Percentiles rank a stretch among this genome's conserved stretches.
Conservation (phyloP, 2,888 invertebrate genomes). For the Agonopterix arenella region DNA sequence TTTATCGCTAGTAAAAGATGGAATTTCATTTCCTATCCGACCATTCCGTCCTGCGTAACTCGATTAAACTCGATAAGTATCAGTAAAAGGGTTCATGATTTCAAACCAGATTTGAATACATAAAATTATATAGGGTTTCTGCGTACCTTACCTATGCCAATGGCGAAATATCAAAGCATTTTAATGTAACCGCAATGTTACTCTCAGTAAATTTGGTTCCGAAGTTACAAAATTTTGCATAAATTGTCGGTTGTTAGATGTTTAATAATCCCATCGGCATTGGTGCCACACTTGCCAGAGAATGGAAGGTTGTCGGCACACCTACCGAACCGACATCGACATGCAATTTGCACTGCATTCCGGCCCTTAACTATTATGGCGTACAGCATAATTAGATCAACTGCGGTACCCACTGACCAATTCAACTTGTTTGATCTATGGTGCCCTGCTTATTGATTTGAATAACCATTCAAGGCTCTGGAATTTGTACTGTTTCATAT, state of each 20-base stretch:
- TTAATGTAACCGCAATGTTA: neutral
- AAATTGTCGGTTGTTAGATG: constrained; percentile 42
- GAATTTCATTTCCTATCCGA: constrained; percentile 27
- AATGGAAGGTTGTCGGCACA: constrained; percentile 69
- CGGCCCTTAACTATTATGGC: constrained; percentile 44
- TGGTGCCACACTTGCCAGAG: constrained; percentile 50
- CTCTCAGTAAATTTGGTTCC: neutral
- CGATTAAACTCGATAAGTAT: constrained; percentile 4
- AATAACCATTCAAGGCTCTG: constrained; percentile 31
- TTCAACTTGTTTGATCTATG: constrained; percentile 27
- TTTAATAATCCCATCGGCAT: constrained; percentile 59
- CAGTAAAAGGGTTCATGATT: constrained; percentile 2
- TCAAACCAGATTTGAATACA: constrained; percentile 4
- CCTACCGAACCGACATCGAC: constrained; percentile 43
- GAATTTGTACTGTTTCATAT: constrained; percentile 22
- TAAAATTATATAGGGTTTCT: constrained; percentile 3
- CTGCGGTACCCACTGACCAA: constrained; percentile 14
- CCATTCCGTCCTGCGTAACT: constrained; percentile 9
- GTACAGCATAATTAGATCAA: constrained; percentile 37
- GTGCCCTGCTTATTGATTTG: constrained; percentile 18
- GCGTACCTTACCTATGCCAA: constrained; percentile 2
- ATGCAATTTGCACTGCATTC: constrained; percentile 57
- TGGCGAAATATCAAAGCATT: constrained; percentile 3
- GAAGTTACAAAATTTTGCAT: constrained; percentile 10
- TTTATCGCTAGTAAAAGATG: constrained; percentile 34